Base-by-base conservation (phyloP, 1,140 invertebrate genomes). In the Drosophila tsacasi region DNA sequence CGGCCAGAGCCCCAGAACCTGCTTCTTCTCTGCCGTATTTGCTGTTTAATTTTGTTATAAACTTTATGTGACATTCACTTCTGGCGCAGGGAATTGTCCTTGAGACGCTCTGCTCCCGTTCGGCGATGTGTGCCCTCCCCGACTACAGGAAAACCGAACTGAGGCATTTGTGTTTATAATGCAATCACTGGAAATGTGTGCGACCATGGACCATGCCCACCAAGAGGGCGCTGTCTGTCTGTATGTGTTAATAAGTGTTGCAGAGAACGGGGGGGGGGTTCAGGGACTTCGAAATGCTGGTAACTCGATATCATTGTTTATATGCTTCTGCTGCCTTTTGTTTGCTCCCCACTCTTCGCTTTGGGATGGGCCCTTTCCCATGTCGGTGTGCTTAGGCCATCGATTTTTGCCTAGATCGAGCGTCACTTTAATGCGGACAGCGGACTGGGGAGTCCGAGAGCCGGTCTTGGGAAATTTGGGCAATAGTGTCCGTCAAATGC, bases 261-360 rank as follows among this genome's bases (percentile, higher is more conserved):
- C 83, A 72, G 64, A 63, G 58, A 71, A 59, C 15, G 32, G 15
- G 37, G 57, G 50, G 61, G 69, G n/a, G n/a, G n/a, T n/a, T n/a
- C 65, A 76, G 79, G 72, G 81, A 76, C 75, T 73, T 85, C 78
- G 81, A 90, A 89, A 79, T 89, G 75, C 63, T 79, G 59, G 85
- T 85, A 90, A 90, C 59, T 73, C 72, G 85, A 90, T 90, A 91
- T 90, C 76, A 86, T 90, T 90, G 85, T 90, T 91, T 90, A 90
- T 90, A 90, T 90, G 79, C 81, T 90, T 66, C 67, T 76, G 72
- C 76, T 77, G 63, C 49, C 75, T 55, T 85, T 86, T 86, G 83
- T 89, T 89, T 90, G 86, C 81, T 90, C 71, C 85, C 85, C 85
- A 90, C 85, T 89, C 84, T 81, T 74, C 63, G 62, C 61, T 62